phyloP scores from a whole-genome alignment of 2,113 vertebrate species.

The Ailurus styani region DNA sequence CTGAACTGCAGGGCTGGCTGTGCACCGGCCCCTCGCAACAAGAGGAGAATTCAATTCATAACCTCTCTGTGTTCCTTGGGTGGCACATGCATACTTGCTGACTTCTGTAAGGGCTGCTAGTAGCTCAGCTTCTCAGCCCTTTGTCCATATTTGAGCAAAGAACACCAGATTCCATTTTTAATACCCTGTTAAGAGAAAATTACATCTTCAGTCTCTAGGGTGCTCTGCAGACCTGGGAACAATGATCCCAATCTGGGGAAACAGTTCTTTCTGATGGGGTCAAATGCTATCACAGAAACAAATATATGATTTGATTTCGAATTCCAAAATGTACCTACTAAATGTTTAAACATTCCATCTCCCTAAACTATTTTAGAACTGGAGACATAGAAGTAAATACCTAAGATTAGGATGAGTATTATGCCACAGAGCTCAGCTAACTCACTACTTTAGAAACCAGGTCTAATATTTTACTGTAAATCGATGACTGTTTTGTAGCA shows the following conservation, averaged over 20 bases:
- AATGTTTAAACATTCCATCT: neutral
- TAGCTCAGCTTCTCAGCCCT: conserved; percentile 41
- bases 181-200: conserved; percentile 35
- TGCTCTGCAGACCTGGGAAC: neutral
- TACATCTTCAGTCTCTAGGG: neutral
- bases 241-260: neutral
- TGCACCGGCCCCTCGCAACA: conserved; percentile 44
- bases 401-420: neutral
- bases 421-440: neutral
- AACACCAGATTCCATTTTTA: conserved; percentile 67
- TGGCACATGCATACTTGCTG: conserved; percentile 66
- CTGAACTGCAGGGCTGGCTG: conserved; percentile 5
- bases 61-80: conserved; percentile 68
- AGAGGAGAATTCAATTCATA: conserved; percentile 63
- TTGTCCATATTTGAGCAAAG: conserved; percentile 82
- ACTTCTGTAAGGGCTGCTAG: conserved; percentile 71
- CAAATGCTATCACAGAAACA: neutral
- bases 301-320: neutral
- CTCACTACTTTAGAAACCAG: neutral
- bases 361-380: conserved; percentile 19
- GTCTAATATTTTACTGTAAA: neutral
- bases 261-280: neutral
- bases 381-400: neutral
- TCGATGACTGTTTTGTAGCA: neutral
- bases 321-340: neutral